phyloP scores from a whole-genome alignment of 2,113 vertebrate genomes.

The Nesogale talazaci region DNA sequence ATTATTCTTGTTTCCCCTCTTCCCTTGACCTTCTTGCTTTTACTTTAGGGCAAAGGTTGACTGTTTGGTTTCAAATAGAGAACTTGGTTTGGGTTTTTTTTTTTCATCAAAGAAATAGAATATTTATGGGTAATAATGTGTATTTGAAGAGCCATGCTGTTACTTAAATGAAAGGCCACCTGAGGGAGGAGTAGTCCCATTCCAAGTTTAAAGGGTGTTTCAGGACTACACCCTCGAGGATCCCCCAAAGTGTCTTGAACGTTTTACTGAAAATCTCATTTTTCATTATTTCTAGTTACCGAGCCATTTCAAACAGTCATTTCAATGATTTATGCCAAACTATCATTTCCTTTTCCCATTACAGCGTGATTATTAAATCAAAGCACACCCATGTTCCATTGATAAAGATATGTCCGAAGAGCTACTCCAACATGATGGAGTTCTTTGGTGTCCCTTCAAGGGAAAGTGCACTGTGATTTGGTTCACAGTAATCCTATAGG shows the following conservation, averaged over 20 bases:
- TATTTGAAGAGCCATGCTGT: not conserved
- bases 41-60: not conserved
- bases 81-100: not conserved
- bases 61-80: not conserved
- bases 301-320: not conserved
- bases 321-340: slow-evolving; percentile 36
- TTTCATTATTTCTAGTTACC: slow-evolving; percentile 34
- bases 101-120: not conserved
- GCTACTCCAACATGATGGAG: not conserved
- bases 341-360: not conserved
- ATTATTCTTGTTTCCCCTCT: not conserved
- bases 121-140: too few species aligned
- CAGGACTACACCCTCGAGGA: not conserved
- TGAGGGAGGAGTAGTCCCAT: not conserved
- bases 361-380: not conserved
- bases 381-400: not conserved
- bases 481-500: too few species aligned
- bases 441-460: too few species aligned
- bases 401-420: not conserved
- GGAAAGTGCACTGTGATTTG: too few species aligned
- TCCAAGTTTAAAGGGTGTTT: not conserved
- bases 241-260: not conserved
- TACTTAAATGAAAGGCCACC: not conserved
- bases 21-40: not conserved
- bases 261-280: slow-evolving; percentile 51